Evolutionary conservation across 2,113 vertebrate genomes (phyloP).

Genomic region (Sminthopsis crassicaudata): DNA sequence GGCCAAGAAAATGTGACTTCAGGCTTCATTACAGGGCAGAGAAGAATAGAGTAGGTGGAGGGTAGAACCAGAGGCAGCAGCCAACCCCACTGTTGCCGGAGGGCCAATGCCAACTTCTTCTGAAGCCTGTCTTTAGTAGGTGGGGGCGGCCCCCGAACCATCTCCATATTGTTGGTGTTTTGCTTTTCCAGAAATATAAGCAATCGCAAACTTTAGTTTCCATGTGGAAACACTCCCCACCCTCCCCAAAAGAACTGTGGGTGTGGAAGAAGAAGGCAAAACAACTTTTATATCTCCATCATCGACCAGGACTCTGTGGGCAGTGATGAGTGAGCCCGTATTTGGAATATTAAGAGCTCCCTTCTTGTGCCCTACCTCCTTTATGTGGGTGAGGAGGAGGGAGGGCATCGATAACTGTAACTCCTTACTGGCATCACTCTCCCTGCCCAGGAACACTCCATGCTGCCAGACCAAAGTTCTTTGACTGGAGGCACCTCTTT

Average conservation of each 20-base stretch:
- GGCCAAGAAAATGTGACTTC: slow-evolving; percentile 79
- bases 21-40: slow-evolving; percentile 77
- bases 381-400: not conserved
- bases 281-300: slow-evolving; percentile 11
- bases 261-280: slow-evolving; percentile 66
- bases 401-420: not conserved
- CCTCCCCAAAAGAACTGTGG: slow-evolving; percentile 65
- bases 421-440: not conserved
- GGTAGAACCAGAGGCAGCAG: slow-evolving; percentile 71
- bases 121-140: slow-evolving; percentile 74
- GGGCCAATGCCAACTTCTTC: slow-evolving; percentile 70
- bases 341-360: slow-evolving; percentile 56
- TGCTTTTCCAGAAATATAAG: slow-evolving; percentile 74
- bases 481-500: not conserved
- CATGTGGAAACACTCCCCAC: slow-evolving; percentile 71
- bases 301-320: slow-evolving; percentile 27
- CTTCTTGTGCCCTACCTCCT: not conserved
- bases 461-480: not conserved
- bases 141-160: slow-evolving; percentile 68
- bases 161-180: slow-evolving; percentile 78
- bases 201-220: slow-evolving; percentile 75
- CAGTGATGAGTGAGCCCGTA: slow-evolving; percentile 41
- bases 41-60: slow-evolving; percentile 78
- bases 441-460: not conserved
- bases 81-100: slow-evolving; percentile 56